Evolutionary conservation across 2,797 vertebrate genomes (phyloP).

Genomic region (Gadopsis bispinosus): DNA sequence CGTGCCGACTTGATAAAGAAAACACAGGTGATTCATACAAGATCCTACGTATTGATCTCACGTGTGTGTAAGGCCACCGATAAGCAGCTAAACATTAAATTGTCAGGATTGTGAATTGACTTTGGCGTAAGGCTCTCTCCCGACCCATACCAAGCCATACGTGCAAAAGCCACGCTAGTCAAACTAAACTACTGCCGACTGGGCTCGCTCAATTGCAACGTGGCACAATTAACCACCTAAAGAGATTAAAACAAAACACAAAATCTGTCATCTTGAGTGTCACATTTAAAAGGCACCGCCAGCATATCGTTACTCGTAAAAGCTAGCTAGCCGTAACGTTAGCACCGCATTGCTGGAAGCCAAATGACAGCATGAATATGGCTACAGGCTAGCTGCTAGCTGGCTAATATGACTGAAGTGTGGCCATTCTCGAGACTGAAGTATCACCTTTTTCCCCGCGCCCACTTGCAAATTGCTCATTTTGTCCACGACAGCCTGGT

Average conservation of each 20-base stretch:
- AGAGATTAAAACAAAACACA: background rate
- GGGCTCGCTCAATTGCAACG: background rate
- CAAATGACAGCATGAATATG: slow-evolving; percentile 48
- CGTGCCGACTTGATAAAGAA: background rate
- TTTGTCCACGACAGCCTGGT: slow-evolving; percentile 75
- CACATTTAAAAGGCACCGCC: rapidly evolving
- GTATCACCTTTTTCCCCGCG: slow-evolving; percentile 77
- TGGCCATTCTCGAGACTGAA: background rate
- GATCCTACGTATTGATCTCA: rapidly evolving
- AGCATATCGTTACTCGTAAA: background rate
- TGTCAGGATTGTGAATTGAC: background rate
- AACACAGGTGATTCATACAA: background rate
- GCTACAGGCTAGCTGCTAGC: slow-evolving; percentile 51
- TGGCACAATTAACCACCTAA: background rate
- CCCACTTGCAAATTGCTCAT: slow-evolving; percentile 80
- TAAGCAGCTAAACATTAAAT: background rate
- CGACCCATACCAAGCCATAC: background rate
- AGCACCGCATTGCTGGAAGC: slow-evolving; percentile 14
- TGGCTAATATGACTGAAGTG: slow-evolving; percentile 8
- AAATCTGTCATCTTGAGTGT: background rate
- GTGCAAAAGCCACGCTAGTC: background rate
- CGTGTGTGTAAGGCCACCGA: background rate
- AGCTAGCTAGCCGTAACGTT: background rate
- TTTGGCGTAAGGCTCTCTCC: background rate
- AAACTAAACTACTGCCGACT: background rate